Conservation (phyloP, 1,140 invertebrate species). For the Drosophila malerkotliana region DNA sequence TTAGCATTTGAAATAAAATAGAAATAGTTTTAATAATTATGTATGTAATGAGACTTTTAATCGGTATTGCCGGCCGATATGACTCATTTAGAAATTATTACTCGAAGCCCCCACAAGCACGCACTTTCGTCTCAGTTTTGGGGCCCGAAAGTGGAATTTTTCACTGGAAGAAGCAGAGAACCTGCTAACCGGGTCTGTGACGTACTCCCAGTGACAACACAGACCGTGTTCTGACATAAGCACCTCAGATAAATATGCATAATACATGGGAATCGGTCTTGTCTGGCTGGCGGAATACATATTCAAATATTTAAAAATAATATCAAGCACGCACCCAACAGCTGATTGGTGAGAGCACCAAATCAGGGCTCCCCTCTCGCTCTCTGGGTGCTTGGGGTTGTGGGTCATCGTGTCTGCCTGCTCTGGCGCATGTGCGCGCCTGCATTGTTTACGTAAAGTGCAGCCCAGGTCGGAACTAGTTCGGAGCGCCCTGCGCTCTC, state of each 20-base stretch:
- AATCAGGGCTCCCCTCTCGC: not conserved
- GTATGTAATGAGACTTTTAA: constrained; percentile 12
- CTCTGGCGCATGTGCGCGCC: constrained; percentile 15
- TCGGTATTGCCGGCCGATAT: not conserved
- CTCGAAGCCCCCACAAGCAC: constrained; percentile 7
- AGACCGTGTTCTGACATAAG: constrained; percentile 6
- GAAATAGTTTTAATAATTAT: not conserved
- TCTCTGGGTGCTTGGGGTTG: not conserved
- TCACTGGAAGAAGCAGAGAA: not conserved
- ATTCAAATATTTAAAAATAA: constrained; percentile 23
- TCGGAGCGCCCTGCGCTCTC: not conserved
- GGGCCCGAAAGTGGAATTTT: constrained; percentile 32
- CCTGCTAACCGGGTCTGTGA: constrained; percentile 23
- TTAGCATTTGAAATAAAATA: constrained; percentile 12
- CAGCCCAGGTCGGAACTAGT: constrained; percentile 32
- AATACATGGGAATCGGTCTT: constrained; percentile 27
- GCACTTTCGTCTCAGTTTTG: not conserved
- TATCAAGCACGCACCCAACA: constrained; percentile 41
- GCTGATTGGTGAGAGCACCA: constrained; percentile 19
- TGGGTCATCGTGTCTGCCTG: constrained; percentile 10
- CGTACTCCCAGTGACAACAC: constrained; percentile 26
- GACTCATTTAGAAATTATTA: constrained; percentile 21
- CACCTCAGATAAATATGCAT: constrained; percentile 25
- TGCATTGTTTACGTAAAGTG: constrained; percentile 39
- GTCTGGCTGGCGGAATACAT: constrained; percentile 10